Evolutionary conservation across 1,140 invertebrate genomes (phyloP).

Genomic region (Agrypnia vestita): DNA sequence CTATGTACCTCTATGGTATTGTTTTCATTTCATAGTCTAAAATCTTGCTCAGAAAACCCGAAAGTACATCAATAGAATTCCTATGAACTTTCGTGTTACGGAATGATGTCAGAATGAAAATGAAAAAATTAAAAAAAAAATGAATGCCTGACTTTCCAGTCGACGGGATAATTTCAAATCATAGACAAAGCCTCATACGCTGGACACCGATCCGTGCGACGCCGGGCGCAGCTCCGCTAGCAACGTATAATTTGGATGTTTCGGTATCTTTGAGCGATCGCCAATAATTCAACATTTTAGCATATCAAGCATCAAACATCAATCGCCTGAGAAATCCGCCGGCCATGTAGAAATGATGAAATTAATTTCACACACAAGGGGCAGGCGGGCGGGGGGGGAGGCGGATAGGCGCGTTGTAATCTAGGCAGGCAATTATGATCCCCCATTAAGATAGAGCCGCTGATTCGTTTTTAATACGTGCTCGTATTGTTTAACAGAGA

Average conservation of each 20-base stretch:
- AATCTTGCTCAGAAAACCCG: no score
- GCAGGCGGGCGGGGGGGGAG: not conserved
- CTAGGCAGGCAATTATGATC: slow-evolving; percentile 26
- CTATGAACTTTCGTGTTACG: no score
- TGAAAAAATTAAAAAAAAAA: no score
- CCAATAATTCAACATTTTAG: slow-evolving; percentile 13
- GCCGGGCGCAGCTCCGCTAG: no score
- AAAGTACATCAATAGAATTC: no score
- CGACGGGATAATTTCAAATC: no score
- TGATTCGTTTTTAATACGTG: slow-evolving; percentile 32
- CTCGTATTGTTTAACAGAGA: slow-evolving; percentile 38
- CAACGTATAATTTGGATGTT: not conserved
- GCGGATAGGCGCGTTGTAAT: slow-evolving; percentile 5
- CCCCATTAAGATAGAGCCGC: slow-evolving; percentile 27
- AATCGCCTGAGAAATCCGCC: slow-evolving; percentile 14
- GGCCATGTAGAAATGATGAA: slow-evolving; percentile 1
- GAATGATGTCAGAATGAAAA: no score
- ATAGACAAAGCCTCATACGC: no score
- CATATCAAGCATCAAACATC: slow-evolving; percentile 30
- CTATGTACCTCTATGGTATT: no score
- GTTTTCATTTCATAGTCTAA: no score
- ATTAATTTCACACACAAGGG: slow-evolving; percentile 25
- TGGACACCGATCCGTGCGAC: no score
- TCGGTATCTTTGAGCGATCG: not conserved
- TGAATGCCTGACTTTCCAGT: no score